Evolutionary conservation across 2,797 vertebrate genomes (phyloP).

Genomic region (Molossus alvarezi): DNA sequence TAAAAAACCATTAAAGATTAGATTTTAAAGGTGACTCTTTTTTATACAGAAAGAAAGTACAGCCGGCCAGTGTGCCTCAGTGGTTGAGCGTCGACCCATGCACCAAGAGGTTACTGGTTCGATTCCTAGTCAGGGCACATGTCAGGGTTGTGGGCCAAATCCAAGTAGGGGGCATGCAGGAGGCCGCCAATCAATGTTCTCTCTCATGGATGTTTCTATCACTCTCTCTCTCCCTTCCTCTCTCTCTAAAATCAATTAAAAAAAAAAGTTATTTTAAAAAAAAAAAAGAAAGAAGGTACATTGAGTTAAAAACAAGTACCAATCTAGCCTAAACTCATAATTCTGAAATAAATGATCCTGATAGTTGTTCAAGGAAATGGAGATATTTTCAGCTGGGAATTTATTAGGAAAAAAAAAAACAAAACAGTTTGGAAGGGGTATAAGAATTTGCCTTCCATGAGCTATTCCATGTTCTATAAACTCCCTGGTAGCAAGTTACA

Average conservation of each 20-base stretch:
- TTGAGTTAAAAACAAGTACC: slow-evolving; percentile 28
- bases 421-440: background rate
- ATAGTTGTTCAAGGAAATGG: slow-evolving; percentile 36
- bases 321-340: background rate
- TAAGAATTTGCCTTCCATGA: background rate
- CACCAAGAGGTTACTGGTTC: too few species aligned
- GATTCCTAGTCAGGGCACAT: too few species aligned
- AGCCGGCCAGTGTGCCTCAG: too few species aligned
- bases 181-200: too few species aligned
- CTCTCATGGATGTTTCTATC: too few species aligned
- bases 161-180: too few species aligned
- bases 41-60: background rate
- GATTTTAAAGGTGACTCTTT: slow-evolving; percentile 54
- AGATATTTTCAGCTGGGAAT: background rate
- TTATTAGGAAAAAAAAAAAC: background rate
- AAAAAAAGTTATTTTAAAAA: too few species aligned
- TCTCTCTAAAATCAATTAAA: too few species aligned
- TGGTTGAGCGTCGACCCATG: too few species aligned
- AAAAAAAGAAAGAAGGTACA: background rate
- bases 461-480: background rate
- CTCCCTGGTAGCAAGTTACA: slow-evolving; percentile 1
- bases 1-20: slow-evolving; percentile 2
- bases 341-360: slow-evolving; percentile 32
- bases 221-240: too few species aligned
- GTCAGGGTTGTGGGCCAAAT: too few species aligned